Base-by-base conservation (phyloP, 2,113 vertebrate species). In the Pandion haliaetus region DNA sequence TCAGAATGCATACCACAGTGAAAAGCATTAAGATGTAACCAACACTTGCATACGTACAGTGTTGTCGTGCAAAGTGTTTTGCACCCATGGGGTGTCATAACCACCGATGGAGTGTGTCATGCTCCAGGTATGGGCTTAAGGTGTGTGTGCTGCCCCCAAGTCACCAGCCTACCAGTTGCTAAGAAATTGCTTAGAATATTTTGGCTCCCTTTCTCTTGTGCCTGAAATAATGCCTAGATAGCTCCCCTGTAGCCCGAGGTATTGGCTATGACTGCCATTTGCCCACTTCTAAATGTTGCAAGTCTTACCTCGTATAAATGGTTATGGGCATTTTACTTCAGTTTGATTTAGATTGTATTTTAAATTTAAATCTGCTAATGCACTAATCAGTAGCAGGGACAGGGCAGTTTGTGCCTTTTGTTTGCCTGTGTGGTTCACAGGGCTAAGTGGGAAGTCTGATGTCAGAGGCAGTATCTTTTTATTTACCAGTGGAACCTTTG, bases 401-500 rank as follows among this genome's bases (percentile, higher is more conserved):
- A 61, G 84, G 49, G 50, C 70, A 49, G 69, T n/a, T 34, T 45
- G 67, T 86, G 76, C 73, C 28, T 94, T 63, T 52, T 55, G 73
- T 88, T 91, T 88, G 83, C 69, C 89, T 71, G 59, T n/a, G 63
- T 67, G 52, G 66, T 79, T 96, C 90, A 31, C 71, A 69, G n/a
- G 15, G 34, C 73, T 61, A 8, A 14, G 72, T 81, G 80, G 71
- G 38, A 82, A 20, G 66, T 52, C 59, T 49, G 34, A 86, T 94
- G 90, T 92, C 92, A 88, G 90, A 69, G 44, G 11, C n/a, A 32
- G 54, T 95, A 84, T 96, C 93, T 92, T 97, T 94, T 93, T 97
- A 90, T 95, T 98, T 97, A 98, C 96, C 80, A 93, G 85, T 97
- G 96, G 91, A 97, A 97, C 94, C 95, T 97, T 97, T 97, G 91